phyloP scores from a whole-genome alignment of 2,113 vertebrate genomes.

The Callaeas wilsoni region DNA sequence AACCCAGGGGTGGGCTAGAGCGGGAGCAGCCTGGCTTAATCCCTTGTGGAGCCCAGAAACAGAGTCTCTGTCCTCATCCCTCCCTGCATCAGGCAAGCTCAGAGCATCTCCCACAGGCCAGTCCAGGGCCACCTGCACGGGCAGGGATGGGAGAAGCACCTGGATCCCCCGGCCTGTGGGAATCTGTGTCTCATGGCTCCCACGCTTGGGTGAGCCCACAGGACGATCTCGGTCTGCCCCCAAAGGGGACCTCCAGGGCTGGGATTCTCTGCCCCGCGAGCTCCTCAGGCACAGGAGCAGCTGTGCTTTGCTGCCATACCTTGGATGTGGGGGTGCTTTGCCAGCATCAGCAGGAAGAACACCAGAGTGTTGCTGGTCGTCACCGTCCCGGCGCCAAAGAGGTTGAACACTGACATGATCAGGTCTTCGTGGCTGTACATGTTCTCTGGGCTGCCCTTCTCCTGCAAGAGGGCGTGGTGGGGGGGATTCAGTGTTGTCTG shows the following conservation, averaged over 20 bases:
- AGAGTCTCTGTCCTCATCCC: neutral
- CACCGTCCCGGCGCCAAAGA: slow-evolving; percentile 70
- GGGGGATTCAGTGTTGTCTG: neutral
- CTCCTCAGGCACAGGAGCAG: neutral
- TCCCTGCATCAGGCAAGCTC: neutral
- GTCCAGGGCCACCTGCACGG: accelerated
- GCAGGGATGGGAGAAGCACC: neutral
- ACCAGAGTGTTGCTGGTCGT: slow-evolving; percentile 59
- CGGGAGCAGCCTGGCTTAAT: neutral
- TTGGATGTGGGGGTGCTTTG: slow-evolving; percentile 74
- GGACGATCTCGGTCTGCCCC: neutral
- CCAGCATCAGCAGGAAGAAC: slow-evolving; percentile 70
- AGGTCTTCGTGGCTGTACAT: slow-evolving; percentile 53
- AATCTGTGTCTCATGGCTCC: neutral
- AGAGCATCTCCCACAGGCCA: neutral
- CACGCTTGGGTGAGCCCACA: neutral
- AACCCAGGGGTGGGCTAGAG: neutral
- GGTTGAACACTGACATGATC: slow-evolving; percentile 12
- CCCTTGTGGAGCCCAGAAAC: neutral
- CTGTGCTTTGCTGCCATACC: neutral
- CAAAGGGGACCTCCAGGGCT: accelerated
- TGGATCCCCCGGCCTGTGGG: accelerated
- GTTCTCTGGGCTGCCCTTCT: neutral
- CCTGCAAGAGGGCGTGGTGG: neutral
- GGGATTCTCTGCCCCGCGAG: neutral